phyloP scores from a whole-genome alignment of 2,797 vertebrate species.

The Poeciliopsis turneri region DNA sequence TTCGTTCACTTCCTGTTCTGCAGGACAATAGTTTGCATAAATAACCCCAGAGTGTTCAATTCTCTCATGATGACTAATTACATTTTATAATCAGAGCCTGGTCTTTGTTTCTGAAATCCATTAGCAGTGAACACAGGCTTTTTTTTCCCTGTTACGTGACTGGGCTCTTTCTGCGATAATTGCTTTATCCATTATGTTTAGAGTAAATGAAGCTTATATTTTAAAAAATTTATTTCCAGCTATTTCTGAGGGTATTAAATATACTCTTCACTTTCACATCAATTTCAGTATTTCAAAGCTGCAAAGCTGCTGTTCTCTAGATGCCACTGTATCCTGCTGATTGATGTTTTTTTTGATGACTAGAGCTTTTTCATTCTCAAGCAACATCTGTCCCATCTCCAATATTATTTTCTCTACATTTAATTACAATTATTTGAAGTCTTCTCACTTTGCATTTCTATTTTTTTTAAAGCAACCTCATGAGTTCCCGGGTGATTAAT shows the following conservation, averaged over 20 bases:
- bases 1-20: constrained; percentile 20
- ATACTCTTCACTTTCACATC: not conserved
- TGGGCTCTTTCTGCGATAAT: not conserved
- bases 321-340: not conserved
- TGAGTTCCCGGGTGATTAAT: not conserved
- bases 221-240: not conserved
- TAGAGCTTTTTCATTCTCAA: not conserved
- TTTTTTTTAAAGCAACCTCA: not conserved
- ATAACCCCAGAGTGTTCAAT: constrained; percentile 7
- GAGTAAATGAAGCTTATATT: not conserved
- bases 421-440: not conserved
- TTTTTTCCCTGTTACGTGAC: not conserved
- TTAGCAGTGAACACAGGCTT: constrained; percentile 9
- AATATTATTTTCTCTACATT: not conserved
- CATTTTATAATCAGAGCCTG: constrained; percentile 22
- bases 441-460: not conserved
- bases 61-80: constrained; percentile 34
- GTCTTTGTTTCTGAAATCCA: constrained; percentile 21
- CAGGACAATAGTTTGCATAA: constrained; percentile 29
- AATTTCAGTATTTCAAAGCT: not conserved
- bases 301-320: not conserved
- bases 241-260: not conserved
- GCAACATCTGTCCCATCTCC: no score
- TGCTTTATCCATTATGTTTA: not conserved
- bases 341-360: not conserved